Conservation (phyloP, 2,113 vertebrate species). For the Electrona antarctica region DNA sequence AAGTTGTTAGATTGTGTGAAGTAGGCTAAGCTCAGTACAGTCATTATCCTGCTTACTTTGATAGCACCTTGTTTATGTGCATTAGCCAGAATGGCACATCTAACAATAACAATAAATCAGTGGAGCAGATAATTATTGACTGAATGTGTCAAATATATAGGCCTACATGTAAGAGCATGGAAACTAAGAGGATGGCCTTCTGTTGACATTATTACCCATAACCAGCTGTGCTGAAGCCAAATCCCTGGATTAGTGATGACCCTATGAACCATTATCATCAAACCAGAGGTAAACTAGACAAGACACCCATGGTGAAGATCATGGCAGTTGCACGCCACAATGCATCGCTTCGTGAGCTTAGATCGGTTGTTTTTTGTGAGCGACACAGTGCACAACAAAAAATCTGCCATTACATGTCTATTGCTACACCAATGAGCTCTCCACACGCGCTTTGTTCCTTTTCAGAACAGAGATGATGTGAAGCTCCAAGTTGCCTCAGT, state of each 20-base stretch:
- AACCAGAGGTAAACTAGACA: slow-evolving; percentile 1
- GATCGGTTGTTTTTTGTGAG: too few species aligned
- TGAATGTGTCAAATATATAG: background rate
- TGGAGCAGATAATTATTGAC: background rate
- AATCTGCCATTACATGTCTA: slow-evolving; percentile 19
- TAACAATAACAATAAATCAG: background rate
- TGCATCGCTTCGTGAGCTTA: too few species aligned
- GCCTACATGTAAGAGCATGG: slow-evolving; percentile 5
- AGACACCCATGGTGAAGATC: slow-evolving; percentile 6
- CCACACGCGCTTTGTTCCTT: slow-evolving; percentile 8
- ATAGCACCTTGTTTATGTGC: slow-evolving; percentile 3
- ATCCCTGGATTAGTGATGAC: slow-evolving; percentile 52
- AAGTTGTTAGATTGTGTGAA: background rate
- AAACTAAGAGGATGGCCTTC: slow-evolving; percentile 37
- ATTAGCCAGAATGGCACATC: background rate
- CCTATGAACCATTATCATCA: slow-evolving; percentile 7
- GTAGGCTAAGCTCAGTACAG: too few species aligned
- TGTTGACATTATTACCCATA: slow-evolving; percentile 43
- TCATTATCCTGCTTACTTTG: background rate
- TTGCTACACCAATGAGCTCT: background rate
- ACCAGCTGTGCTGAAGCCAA: slow-evolving; percentile 55
- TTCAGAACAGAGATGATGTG: background rate
- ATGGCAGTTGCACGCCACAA: too few species aligned
- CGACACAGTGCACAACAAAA: too few species aligned
- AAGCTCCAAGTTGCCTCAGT: background rate